Evolutionary conservation across 2,888 invertebrate species (phyloP), one percentile per base, ranked within the genome.

Genomic region (Luperina testacea): DNA sequence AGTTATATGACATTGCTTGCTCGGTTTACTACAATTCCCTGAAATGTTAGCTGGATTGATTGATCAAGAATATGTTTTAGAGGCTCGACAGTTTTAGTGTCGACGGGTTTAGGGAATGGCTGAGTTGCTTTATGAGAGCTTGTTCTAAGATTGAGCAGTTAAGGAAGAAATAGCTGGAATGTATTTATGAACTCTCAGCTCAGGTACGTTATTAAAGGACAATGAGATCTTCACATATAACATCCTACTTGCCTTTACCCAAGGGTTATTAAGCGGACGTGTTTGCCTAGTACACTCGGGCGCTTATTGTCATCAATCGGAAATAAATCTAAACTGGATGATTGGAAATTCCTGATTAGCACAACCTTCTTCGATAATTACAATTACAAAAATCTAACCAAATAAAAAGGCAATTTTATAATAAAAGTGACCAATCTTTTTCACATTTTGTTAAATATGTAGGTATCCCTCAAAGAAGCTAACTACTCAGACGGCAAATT

Each of bases 1-100:
- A 38, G 45, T 72, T 69, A 48, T 64, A 69, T 64, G 71, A 64
- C 51, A 15, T 64, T 24, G 15, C 45, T 51, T 53, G 42, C 15
- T 61, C 57, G 15, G 32, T 71, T 76, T 71, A 82, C 38, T 59
- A 48, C 64, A 64, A 45, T 83, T 75, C 70, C 38, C 45, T 20
- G 63, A 75, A 73, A 67, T 59, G 61, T 65, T 48, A n/a, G 38
- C 13, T 65, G 48, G 51, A 27, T 76, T 72, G 48, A 63, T 72
- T 63, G 71, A 48, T 57, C 59, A 53, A 24, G n/a, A 61, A 17
- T 70, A 75, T 48, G 48, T 67, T 80, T 80, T 65, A 32, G 24
- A 61, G 2, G 32, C n/a, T 70, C 42, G 17, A 13, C 5, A 24
- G 24, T 15, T 57, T 45, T 32, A 7, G 45, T 24, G 45, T 7